A percentile compares a stretch with the other conserved stretches of the same genome.
Evolutionary conservation across 2,888 invertebrate species (phyloP).

Genomic region (Allacma fusca): DNA sequence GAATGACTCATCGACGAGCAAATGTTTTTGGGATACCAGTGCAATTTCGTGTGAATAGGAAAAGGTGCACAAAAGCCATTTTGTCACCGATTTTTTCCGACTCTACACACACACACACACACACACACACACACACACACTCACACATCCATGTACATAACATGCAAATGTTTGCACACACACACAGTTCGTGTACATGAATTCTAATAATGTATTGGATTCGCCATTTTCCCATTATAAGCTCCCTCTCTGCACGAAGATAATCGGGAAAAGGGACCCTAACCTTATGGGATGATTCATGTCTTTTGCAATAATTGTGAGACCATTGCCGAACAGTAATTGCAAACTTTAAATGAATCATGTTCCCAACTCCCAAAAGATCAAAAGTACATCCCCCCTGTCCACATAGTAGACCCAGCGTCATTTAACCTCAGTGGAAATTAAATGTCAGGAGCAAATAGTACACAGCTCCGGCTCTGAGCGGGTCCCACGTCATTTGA

Average conservation of each 20-base stretch:
- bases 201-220: not conserved
- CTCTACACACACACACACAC: not conserved
- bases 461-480: too few relatives aligned
- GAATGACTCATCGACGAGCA: not conserved
- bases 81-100: not conserved
- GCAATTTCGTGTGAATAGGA: not conserved
- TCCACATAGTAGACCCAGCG: not conserved
- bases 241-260: not conserved
- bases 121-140: not conserved
- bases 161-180: not conserved
- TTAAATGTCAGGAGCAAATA: slow-evolving; percentile 9
- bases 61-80: not conserved
- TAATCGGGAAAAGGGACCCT: not conserved
- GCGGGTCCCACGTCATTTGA: too few relatives aligned
- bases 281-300: slow-evolving; percentile 1
- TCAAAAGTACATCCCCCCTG: not conserved
- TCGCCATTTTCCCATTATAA: not conserved
- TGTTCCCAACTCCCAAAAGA: slow-evolving; percentile 7
- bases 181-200: not conserved
- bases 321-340: not conserved
- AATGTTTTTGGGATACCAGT: not conserved
- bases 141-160: too few relatives aligned
- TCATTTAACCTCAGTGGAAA: slow-evolving; percentile 3
- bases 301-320: not conserved
- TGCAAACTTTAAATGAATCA: not conserved